phyloP scores from a whole-genome alignment of 2,888 invertebrate species.

The Dasypolia templi region DNA sequence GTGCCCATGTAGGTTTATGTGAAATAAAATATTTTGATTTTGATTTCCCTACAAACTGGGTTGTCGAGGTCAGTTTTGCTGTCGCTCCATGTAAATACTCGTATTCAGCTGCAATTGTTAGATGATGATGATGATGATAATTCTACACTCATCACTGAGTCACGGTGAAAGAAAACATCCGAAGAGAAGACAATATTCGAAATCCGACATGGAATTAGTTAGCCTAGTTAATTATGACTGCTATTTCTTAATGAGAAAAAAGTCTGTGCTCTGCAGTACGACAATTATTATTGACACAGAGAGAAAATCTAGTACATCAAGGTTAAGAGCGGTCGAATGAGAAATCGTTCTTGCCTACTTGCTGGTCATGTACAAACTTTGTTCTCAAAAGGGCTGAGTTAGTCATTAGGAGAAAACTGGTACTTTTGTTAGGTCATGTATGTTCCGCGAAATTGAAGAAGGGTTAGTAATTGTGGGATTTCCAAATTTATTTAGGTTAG shows the following conservation, averaged over 20 bases:
- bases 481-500: too few relatives aligned
- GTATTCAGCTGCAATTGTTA: too few relatives aligned
- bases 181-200: background rate
- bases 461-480: background rate
- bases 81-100: too few relatives aligned
- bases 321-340: slow-evolving; percentile 23
- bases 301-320: slow-evolving; percentile 38
- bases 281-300: slow-evolving; percentile 9
- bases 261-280: background rate
- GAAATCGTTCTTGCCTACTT: slow-evolving; percentile 52
- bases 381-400: slow-evolving; percentile 29
- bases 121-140: too few relatives aligned
- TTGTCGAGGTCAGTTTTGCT: too few relatives aligned
- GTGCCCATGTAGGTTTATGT: too few relatives aligned
- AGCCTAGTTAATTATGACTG: too few relatives aligned
- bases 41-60: too few relatives aligned
- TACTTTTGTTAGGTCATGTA: slow-evolving; percentile 10
- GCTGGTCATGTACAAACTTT: slow-evolving; percentile 27
- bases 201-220: background rate
- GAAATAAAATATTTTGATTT: too few relatives aligned
- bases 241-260: slow-evolving; percentile 1
- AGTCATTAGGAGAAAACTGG: slow-evolving; percentile 32
- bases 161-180: too few relatives aligned
- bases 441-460: slow-evolving; percentile 25
- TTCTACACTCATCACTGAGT: too few relatives aligned